phyloP scores from a whole-genome alignment of 2,888 invertebrate species.

The Peribatodes rhomboidaria region DNA sequence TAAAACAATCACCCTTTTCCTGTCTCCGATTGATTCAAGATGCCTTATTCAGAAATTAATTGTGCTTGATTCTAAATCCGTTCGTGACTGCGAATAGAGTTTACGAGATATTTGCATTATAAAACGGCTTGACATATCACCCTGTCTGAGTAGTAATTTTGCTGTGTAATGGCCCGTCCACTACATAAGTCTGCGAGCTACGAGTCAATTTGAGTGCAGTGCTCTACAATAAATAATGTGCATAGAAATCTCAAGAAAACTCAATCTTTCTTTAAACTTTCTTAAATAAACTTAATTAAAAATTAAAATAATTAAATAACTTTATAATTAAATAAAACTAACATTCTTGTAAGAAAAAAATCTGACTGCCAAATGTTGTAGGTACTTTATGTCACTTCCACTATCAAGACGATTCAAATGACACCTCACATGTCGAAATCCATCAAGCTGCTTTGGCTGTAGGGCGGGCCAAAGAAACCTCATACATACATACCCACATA shows the following conservation, averaged over 20 bases:
- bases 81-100: slow-evolving; percentile 60
- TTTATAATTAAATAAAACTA: no score
- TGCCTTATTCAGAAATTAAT: slow-evolving; percentile 54
- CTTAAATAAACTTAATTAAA: no score
- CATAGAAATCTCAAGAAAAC: no score
- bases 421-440: no score
- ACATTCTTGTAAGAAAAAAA: no score
- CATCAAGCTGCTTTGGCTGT: no score
- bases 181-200: slow-evolving; percentile 42
- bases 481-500: no score
- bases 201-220: slow-evolving; percentile 16
- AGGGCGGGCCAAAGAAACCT: no score
- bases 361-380: no score
- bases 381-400: no score
- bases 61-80: slow-evolving; percentile 63
- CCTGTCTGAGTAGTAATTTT: slow-evolving; percentile 75
- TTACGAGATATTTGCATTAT: slow-evolving; percentile 79
- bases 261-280: not conserved
- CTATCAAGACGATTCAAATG: no score
- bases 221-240: not conserved
- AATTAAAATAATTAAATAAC: no score
- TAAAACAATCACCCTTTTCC: slow-evolving; percentile 29
- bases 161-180: slow-evolving; percentile 78
- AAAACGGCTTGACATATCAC: slow-evolving; percentile 75
- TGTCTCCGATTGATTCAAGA: slow-evolving; percentile 33